Percentiles rank a stretch among this genome's conserved stretches.
phyloP scores from a whole-genome alignment of 1,140 invertebrate species.

The Drosophila takahashii region DNA sequence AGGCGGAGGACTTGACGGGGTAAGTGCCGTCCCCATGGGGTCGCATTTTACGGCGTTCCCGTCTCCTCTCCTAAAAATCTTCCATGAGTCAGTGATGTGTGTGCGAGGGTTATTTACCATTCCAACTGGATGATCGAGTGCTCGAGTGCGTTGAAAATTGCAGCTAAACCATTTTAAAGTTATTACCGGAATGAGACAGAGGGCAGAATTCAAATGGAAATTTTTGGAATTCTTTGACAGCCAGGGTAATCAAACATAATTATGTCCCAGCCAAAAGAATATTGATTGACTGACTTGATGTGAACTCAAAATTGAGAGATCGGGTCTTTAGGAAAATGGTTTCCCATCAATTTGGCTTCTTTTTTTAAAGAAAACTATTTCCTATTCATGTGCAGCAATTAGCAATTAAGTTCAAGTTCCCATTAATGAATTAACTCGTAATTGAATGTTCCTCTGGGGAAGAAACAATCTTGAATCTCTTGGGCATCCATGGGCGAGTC shows the following conservation, averaged over 20 bases:
- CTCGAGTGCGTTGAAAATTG: constrained; percentile 37
- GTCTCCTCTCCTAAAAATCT: neutral
- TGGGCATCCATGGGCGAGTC: constrained; percentile 33
- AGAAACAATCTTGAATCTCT: constrained; percentile 12
- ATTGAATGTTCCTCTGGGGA: constrained; percentile 39
- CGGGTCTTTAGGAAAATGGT: neutral
- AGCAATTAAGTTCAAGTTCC: constrained; percentile 44
- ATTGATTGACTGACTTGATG: constrained; percentile 37
- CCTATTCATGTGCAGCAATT: constrained; percentile 22
- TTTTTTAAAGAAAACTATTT: neutral
- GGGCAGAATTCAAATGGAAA: constrained; percentile 30
- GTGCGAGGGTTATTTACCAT: constrained; percentile 37
- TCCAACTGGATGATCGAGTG: constrained; percentile 40
- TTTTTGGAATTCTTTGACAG: constrained; percentile 39
- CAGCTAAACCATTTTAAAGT: constrained; percentile 27
- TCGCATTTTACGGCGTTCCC: constrained; percentile 28
- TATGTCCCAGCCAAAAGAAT: constrained; percentile 25
- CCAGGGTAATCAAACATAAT: constrained; percentile 33
- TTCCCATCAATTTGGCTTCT: constrained; percentile 1
- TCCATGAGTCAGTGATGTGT: constrained; percentile 32
- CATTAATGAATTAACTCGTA: constrained; percentile 44
- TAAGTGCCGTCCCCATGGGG: constrained; percentile 57
- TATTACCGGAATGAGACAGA: constrained; percentile 39
- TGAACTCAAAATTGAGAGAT: neutral
- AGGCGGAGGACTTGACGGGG: constrained; percentile 61